Evolutionary conservation across 1,140 invertebrate species (phyloP), one percentile per base, ranked within the genome.

Genomic region (Stenopsyche tienmushanensis): DNA sequence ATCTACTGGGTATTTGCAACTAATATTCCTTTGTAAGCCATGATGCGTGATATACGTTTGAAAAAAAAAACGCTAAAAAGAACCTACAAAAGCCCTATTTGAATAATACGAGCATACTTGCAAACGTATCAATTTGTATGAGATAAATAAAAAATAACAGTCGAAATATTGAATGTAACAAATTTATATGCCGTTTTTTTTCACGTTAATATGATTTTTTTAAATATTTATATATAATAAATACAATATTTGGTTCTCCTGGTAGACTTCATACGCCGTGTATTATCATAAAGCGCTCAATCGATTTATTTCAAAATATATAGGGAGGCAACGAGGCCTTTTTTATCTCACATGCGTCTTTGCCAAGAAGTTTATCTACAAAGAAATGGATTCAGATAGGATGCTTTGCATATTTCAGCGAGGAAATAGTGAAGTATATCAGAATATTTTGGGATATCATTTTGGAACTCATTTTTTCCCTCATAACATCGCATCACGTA

Each of bases 281-380:
- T 66, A 66, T 66, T 66, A 66, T 66, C 65, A 66, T 66, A 66
- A 66, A 66, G 65, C 65, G 57, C 58, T 67, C 66, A 54, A 67
- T 67, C 66, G 66, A 67, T 67, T 64, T 63, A 59, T 64, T 64
- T 64, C 66, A 67, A 64, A 67, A 67, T 63, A 63, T 63, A 67
- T 26, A 39, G 15, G 49, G 20, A 39, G 29, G 50, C 54, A 18
- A 57, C 26, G 47, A 60, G n/a, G 47, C 47, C 18, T 50, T 42
- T 59, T 47, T 62, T 66, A 67, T 67, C 66, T 60, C 20, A 58
- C 62, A 54, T 47, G 45, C 66, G 53, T 52, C 62, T 67, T 66
- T 64, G 66, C 66, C 66, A 67, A 64, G 54, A 64, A 67, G 60
- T 67, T 67, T 67, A 63, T 64, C 44, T 63, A 55, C 44, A 39